Conservation (phyloP, 2,888 invertebrate species). For the Acronicta alni region DNA sequence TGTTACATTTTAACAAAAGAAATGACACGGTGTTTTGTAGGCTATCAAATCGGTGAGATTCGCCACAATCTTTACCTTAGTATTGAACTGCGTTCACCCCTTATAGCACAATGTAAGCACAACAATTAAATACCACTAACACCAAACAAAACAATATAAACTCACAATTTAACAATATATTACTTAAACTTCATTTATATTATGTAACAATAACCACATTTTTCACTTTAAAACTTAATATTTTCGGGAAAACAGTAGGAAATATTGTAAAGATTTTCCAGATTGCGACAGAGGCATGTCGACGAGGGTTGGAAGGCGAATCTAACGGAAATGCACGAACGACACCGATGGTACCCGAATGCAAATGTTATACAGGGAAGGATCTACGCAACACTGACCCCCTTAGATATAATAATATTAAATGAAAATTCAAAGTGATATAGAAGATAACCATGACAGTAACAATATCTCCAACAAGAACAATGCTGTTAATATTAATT, state of each 20-base stretch:
- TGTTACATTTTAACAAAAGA: not conserved
- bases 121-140: constrained; percentile 77
- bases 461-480: not conserved
- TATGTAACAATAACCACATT: constrained; percentile 63
- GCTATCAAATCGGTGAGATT: constrained; percentile 19
- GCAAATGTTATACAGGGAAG: constrained; percentile 78
- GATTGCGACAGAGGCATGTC: constrained; percentile 77
- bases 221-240: constrained; percentile 70
- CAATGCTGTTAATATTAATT: not conserved
- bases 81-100: constrained; percentile 66
- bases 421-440: not conserved
- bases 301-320: constrained; percentile 82
- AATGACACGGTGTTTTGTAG: not conserved
- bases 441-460: not conserved
- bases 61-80: constrained; percentile 64
- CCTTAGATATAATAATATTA: constrained; percentile 21
- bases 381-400: constrained; percentile 56
- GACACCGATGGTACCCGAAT: constrained; percentile 79
- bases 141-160: constrained; percentile 70
- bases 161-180: constrained; percentile 61
- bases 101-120: constrained; percentile 66
- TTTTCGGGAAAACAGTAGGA: constrained; percentile 67
- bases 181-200: constrained; percentile 55
- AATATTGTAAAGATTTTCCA: constrained; percentile 83
- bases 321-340: constrained; percentile 82